Evolutionary conservation across 2,113 vertebrate species (phyloP).

Genomic region (Mohoua ochrocephala): DNA sequence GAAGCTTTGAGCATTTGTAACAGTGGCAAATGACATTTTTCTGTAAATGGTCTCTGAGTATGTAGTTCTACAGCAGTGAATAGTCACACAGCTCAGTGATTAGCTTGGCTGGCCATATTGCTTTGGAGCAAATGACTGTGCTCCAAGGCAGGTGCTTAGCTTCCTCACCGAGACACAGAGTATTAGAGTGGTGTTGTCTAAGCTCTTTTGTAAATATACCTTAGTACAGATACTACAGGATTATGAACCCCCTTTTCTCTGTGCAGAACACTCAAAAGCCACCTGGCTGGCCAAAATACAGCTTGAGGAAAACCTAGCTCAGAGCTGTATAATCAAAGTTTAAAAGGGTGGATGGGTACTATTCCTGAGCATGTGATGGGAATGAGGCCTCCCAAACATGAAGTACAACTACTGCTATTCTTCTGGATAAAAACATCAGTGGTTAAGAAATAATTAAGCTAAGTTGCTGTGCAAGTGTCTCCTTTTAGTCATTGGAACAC

Average conservation of each 20-base stretch:
- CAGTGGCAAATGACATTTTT: background rate
- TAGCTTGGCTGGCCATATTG: background rate
- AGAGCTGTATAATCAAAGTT: background rate
- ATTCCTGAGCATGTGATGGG: background rate
- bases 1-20: background rate
- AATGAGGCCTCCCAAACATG: background rate
- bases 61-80: background rate
- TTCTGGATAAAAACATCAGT: background rate
- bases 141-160: background rate
- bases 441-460: background rate
- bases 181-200: background rate
- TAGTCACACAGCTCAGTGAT: background rate
- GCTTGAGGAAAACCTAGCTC: background rate
- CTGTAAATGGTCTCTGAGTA: background rate
- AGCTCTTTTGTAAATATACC: background rate
- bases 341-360: background rate
- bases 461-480: background rate
- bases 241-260: background rate
- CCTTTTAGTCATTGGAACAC: background rate
- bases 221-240: background rate
- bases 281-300: background rate
- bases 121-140: background rate
- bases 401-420: background rate
- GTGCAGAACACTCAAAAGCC: background rate
- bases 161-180: background rate